Base-by-base conservation (phyloP, 2,888 invertebrate species). In the Enchytraeus crypticus region DNA sequence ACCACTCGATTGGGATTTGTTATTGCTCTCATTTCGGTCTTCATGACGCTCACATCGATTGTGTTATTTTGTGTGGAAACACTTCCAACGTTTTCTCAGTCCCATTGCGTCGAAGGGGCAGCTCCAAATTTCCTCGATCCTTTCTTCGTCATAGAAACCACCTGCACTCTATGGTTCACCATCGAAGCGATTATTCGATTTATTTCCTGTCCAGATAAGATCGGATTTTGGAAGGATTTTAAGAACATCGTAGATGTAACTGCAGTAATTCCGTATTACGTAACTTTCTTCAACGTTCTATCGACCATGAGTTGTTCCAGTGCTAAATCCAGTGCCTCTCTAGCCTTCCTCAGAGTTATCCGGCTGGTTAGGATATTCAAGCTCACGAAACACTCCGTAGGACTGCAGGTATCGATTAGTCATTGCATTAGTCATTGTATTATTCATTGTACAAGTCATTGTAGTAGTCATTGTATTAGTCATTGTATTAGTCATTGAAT, bases 111-210 rank as follows among this genome's bases (percentile, higher is more conserved):
- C 23, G 67, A 71, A 11, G 72, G 70, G 23, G 69, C 72, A 38
- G 67, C 70, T 4, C 72, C 74, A 5, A 73, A 74, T 82, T n/a
- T n/a, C n/a, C n/a, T n/a, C n/a, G n/a, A n/a, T n/a, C n/a, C n/a
- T n/a, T n/a, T n/a, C n/a, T n/a, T 82, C 70, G 73, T 80, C 64
- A 72, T 81, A 27, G 82, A 82, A 69, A 75, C 80, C 14, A 66
- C 77, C 47, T 82, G 82, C 70, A 81, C 80, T 33, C 69, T 77
- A 8, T 82, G 81, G 79, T 82, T 82, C 69, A 80, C 80, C 2
- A 65, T 80, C 18, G 82, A 82, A 71, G 73, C 81, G 3, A 59
- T 79, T 27, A 69, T 81, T 4, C 76, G 82, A 18, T 78, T 81
- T 61, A 69, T 77, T 47, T 74, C 77, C 27, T 81, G 80, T 66